Conservation (phyloP, 2,888 invertebrate species). For the Hirtodrosophila alboralis region DNA sequence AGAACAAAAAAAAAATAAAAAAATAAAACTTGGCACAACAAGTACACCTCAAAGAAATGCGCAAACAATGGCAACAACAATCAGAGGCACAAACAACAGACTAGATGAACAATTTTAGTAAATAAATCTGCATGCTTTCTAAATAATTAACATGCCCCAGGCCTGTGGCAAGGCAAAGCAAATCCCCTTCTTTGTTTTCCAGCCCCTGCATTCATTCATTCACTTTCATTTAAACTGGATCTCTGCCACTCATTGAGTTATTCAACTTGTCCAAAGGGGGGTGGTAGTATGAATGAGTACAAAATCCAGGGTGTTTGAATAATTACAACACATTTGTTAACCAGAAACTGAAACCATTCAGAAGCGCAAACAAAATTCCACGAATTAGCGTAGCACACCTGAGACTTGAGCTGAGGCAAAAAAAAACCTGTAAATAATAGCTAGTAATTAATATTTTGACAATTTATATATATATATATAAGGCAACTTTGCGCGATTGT, state of each 20-base stretch:
- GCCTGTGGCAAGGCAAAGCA: conserved; percentile 29
- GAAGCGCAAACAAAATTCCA: conserved; percentile 10
- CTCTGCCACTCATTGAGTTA: conserved; percentile 65
- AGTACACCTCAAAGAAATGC: conserved; percentile 40
- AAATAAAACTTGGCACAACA: conserved; percentile 5
- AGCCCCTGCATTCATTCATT: conserved; percentile 31
- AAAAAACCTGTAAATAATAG: conserved; percentile 57
- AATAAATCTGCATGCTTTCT: conserved; percentile 79
- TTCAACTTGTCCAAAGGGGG: conserved; percentile 56
- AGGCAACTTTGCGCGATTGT: conserved; percentile 12
- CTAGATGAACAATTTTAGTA: conserved; percentile 59
- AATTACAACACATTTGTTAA: conserved; percentile 67
- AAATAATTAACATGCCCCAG: conserved; percentile 76
- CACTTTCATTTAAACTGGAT: conserved; percentile 59
- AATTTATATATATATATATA: conserved; percentile 33
- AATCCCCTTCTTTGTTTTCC: too few species aligned
- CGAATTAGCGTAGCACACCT: conserved; percentile 51
- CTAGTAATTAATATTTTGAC: conserved; percentile 68
- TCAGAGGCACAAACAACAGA: conserved; percentile 8
- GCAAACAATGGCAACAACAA: conserved; percentile 27
- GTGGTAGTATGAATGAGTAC: conserved; percentile 34
- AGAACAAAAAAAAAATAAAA: neutral
- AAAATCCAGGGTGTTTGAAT: conserved; percentile 53
- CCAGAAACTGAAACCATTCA: conserved; percentile 8
- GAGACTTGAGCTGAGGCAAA: conserved; percentile 20